Evolutionary conservation across 2,113 vertebrate species (phyloP).

Genomic region (Sula dactylatra): DNA sequence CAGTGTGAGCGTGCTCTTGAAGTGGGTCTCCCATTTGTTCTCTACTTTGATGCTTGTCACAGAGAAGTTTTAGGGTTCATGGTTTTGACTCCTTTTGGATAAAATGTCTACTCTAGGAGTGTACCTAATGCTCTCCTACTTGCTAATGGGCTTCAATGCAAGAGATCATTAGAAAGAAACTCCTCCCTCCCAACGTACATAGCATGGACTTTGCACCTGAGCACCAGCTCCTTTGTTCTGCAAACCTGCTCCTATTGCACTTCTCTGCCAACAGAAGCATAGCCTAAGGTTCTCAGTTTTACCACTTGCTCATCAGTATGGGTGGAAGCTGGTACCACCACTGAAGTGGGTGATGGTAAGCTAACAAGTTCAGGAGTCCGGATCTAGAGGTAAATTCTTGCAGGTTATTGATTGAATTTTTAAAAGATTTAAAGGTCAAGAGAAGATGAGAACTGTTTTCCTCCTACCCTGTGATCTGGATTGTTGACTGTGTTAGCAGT

Average conservation of each 20-base stretch:
- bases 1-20: background rate
- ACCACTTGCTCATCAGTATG: background rate
- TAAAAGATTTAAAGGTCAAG: background rate
- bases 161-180: background rate
- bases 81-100: background rate
- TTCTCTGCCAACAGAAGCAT: background rate
- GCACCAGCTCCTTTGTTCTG: background rate
- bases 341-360: background rate
- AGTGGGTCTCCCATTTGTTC: background rate
- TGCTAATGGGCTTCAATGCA: background rate
- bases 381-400: background rate
- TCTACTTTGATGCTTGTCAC: background rate
- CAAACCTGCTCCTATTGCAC: rapidly evolving
- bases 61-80: background rate
- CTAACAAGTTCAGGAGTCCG: background rate
- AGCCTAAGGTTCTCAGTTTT: background rate
- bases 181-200: background rate
- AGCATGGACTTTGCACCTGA: background rate
- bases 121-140: background rate
- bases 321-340: background rate
- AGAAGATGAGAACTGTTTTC: background rate
- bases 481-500: background rate
- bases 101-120: background rate
- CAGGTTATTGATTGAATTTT: background rate
- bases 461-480: background rate